Conservation (phyloP, 2,888 invertebrate species). For the Agonopterix heracliana region DNA sequence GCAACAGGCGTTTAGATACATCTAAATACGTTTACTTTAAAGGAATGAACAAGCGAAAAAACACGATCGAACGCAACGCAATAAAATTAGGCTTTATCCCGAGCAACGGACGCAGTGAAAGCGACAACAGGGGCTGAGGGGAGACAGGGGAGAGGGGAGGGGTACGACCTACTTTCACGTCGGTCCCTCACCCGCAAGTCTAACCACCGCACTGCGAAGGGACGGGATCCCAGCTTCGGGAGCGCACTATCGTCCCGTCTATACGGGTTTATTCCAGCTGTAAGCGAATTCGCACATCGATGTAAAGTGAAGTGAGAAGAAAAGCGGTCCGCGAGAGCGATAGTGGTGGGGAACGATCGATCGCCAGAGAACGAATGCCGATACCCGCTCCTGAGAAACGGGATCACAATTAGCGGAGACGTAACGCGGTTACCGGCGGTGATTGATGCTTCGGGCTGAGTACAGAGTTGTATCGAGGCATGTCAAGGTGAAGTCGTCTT, state of each 20-base stretch:
- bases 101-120: conserved; percentile 53
- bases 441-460: conserved; percentile 37
- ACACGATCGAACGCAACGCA: conserved; percentile 57
- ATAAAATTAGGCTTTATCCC: conserved; percentile 69
- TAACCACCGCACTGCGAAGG: conserved; percentile 21
- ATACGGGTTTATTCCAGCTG: conserved; percentile 32
- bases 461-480: background rate
- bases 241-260: conserved; percentile 34
- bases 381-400: conserved; percentile 34
- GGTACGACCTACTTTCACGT: conserved; percentile 56
- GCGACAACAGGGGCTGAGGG: conserved; percentile 46
- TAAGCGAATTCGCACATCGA: conserved; percentile 43
- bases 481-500: too few species aligned
- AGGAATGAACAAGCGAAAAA: conserved; percentile 35
- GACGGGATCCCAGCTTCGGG: conserved; percentile 23
- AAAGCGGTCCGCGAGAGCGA: conserved; percentile 27
- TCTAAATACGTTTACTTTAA: background rate
- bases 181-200: conserved; percentile 39
- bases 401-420: conserved; percentile 61
- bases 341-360: conserved; percentile 38
- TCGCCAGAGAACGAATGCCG: conserved; percentile 32
- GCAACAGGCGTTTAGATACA: too few species aligned
- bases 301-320: conserved; percentile 43
- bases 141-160: conserved; percentile 21
- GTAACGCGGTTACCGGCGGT: conserved; percentile 53